Percentiles rank a stretch among this genome's conserved stretches.
Evolutionary conservation across 2,888 invertebrate species (phyloP).

Genomic region (Falcaria lacertinaria): DNA sequence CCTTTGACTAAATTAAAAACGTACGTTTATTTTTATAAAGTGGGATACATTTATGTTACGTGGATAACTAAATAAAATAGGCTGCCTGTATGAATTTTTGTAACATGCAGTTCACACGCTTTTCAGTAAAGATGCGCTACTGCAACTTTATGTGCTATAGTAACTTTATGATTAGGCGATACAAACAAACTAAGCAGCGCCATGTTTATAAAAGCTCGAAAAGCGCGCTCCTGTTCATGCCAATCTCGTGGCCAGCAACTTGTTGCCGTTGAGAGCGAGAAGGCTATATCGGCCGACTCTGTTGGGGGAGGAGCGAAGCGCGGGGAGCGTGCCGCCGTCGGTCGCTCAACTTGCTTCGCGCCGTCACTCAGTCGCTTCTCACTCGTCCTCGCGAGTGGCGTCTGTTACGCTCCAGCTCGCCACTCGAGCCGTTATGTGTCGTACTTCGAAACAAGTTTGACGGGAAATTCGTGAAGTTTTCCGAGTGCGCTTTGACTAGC

Average conservation of each 20-base stretch:
- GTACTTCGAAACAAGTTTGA: constrained; percentile 77
- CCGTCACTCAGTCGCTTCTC: constrained; percentile 62
- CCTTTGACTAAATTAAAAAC: no score
- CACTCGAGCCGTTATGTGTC: constrained; percentile 71
- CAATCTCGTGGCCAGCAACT: constrained; percentile 76
- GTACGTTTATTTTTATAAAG: no score
- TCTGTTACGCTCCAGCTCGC: constrained; percentile 35
- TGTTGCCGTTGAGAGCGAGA: constrained; percentile 77
- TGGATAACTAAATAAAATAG: no score
- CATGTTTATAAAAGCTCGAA: constrained; percentile 78
- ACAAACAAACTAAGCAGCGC: constrained; percentile 74
- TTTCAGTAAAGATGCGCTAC: constrained; percentile 47
- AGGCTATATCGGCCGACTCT: constrained; percentile 49
- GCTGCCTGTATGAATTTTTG: no score
- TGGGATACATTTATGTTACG: no score
- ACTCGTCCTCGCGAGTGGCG: constrained; percentile 47
- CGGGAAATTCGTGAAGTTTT: constrained; percentile 76
- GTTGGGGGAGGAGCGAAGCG: constrained; percentile 73
- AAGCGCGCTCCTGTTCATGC: constrained; percentile 78
- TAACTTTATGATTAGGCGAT: constrained; percentile 73
- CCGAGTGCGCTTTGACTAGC: constrained; percentile 63
- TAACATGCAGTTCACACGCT: constrained; percentile 32
- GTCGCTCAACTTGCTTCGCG: constrained; percentile 66
- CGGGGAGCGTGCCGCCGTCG: constrained; percentile 65
- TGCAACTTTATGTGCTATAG: constrained; percentile 68